Evolutionary conservation across 2,888 invertebrate species (phyloP).

Genomic region (Melanchra persicariae): DNA sequence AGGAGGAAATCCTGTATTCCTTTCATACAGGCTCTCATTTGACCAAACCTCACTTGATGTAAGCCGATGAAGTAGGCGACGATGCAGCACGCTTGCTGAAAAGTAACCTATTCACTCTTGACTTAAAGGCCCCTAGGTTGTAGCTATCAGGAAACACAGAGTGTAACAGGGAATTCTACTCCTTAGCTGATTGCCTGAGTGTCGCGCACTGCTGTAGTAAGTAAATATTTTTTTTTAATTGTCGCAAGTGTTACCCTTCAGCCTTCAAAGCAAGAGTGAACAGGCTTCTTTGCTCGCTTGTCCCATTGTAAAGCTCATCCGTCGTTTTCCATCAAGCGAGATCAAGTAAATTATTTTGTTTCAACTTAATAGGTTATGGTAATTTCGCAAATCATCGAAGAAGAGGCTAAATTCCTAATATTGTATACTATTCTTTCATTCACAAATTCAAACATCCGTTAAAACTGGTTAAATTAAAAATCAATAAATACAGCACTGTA

Average conservation of each 20-base stretch:
- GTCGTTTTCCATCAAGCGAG: background rate
- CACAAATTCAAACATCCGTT: background rate
- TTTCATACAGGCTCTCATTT: background rate
- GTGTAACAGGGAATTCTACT: too few species aligned
- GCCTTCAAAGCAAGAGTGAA: background rate
- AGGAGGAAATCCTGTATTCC: background rate
- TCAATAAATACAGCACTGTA: background rate
- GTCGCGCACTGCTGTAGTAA: background rate
- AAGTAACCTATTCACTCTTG: too few species aligned
- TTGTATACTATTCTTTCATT: background rate
- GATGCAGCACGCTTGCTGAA: too few species aligned
- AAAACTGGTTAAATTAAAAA: conserved; percentile 19
- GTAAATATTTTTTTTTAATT: too few species aligned
- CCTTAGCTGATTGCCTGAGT: background rate
- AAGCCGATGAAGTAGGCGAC: too few species aligned
- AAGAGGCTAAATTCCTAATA: background rate
- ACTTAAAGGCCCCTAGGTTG: too few species aligned
- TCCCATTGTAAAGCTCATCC: background rate
- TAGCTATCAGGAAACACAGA: too few species aligned
- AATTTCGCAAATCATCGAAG: background rate
- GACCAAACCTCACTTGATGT: too few species aligned
- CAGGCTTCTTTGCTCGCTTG: too few species aligned
- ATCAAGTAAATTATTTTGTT: too few species aligned
- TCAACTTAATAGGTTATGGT: too few species aligned
- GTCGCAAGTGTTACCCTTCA: too few species aligned